Conservation (phyloP, 2,797 vertebrate genomes). For the Oreochromis grahami region DNA sequence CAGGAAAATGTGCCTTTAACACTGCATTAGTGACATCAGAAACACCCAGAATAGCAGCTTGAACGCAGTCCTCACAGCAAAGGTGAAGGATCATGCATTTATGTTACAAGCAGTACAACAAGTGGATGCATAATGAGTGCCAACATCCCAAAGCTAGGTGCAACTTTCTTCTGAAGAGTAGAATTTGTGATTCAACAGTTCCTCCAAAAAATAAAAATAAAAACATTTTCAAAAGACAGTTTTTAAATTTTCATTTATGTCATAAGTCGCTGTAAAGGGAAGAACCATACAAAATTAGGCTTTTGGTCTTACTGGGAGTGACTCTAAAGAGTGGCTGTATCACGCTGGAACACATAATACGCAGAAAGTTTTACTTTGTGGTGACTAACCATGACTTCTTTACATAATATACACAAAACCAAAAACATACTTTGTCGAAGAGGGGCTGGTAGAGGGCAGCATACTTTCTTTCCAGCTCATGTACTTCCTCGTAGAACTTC, state of each 20-base stretch:
- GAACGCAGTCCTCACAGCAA: not conserved
- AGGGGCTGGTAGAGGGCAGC: slow-evolving; percentile 96
- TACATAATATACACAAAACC: not conserved
- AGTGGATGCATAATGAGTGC: not conserved
- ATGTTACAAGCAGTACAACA: not conserved
- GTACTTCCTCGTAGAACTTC: slow-evolving; percentile 98
- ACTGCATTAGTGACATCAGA: not conserved
- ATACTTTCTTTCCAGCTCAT: slow-evolving; percentile 97
- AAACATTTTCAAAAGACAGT: not conserved
- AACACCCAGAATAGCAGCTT: not conserved
- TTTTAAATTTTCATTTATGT: not conserved
- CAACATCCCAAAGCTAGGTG: not conserved
- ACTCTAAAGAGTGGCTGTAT: not conserved
- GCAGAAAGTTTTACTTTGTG: not conserved
- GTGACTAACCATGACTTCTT: not conserved
- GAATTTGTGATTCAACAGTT: not conserved
- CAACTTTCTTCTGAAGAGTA: not conserved
- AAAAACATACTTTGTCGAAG: slow-evolving; percentile 90
- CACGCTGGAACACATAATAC: not conserved
- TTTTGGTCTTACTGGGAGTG: not conserved
- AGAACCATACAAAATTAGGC: not conserved
- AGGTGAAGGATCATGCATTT: not conserved
- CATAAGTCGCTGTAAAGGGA: fast-evolving
- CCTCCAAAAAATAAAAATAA: not conserved
- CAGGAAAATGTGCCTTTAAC: not conserved